Base-by-base conservation (phyloP, 2,113 vertebrate genomes). In the Phodopus roborovskii region DNA sequence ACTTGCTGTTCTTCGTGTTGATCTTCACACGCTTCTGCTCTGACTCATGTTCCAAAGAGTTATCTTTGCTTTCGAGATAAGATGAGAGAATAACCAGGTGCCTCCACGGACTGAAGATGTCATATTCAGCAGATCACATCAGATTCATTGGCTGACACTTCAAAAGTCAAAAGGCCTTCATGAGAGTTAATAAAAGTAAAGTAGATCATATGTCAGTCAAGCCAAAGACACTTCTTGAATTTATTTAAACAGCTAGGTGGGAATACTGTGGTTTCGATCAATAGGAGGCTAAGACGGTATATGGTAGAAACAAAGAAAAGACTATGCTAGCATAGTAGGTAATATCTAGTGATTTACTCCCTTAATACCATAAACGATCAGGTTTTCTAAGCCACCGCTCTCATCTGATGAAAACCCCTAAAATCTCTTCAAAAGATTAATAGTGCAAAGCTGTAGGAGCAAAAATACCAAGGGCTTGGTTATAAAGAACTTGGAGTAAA, bases 141-240 rank as follows among this genome's bases (percentile, higher is more conserved):
- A 85, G 66, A 26, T 88, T 45, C 60, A n/a, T 68, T 33, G 60
- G 3, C 10, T 78, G 36, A 78, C n/a, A 22, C 39, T 33, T 88
- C 28, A 82, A 60, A 56, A 73, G 70, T 88, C 16, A 90, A 42
- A 93, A 96, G 13, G 53, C 58, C 42, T 95, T 83, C 68, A 1
- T 56, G 53, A 77, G 16, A 88, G 36, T 81, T 90, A 88, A 90
- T 88, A 48, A 92, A 95, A 88, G 90, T 60, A 92, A 95, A 88
- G 90, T 60, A 74, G 56, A 88, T 62, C 56, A 53, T 36, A 56
- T n/a, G 60, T 90, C 48, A 48, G 26, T 13, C 58, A 4, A 30
- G 60, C 58, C 75, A 82, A 95, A 96, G 86, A 75, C 22, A 28
- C 83, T 91, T 56, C 33, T 60, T 94, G 33, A 53, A 92, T 95